These are phyloP conservation scores for Hemiscyllium ocellatum DNA, from an alignment of 2,113 vertebrate species.

Conservation along the genomic window DNA sequence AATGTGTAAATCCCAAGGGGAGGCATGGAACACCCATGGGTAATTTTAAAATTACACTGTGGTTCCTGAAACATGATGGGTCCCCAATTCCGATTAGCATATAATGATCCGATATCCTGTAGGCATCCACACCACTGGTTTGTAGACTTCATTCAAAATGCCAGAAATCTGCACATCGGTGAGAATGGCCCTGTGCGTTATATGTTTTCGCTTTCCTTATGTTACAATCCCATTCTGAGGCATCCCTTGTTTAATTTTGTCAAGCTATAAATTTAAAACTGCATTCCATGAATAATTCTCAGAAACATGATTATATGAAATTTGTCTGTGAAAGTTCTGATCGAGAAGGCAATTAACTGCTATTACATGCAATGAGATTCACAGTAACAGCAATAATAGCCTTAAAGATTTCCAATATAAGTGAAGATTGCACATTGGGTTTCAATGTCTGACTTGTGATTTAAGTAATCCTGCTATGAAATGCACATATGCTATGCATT, in stretches of 20 bases:
- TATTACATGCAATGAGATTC: background rate
- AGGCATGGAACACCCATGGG: background rate
- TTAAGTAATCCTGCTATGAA: conserved; percentile 16
- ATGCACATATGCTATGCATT: too few species aligned
- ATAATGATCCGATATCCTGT: background rate
- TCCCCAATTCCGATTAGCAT: background rate
- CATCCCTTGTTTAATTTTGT: background rate
- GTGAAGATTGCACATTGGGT: background rate
- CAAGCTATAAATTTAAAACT: background rate
- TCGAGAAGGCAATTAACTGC: conserved; percentile 25
- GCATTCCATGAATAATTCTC: background rate
- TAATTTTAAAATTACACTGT: background rate
- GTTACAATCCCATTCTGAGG: background rate
- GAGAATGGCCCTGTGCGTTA: background rate
- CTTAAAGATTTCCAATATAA: conserved; percentile 13
- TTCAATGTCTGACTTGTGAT: background rate
- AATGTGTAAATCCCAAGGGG: background rate
- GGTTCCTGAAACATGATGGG: background rate
- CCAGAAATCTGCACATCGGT: background rate
- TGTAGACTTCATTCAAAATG: background rate
- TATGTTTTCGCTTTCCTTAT: background rate
- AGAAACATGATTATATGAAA: conserved; percentile 20
- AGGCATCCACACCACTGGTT: background rate
- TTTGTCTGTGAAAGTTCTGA: conserved; percentile 21
- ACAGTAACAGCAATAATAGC: background rate